Evolutionary conservation across 2,888 invertebrate species (phyloP), one percentile per base, ranked within the genome.

Genomic region (Athalia rosae): DNA sequence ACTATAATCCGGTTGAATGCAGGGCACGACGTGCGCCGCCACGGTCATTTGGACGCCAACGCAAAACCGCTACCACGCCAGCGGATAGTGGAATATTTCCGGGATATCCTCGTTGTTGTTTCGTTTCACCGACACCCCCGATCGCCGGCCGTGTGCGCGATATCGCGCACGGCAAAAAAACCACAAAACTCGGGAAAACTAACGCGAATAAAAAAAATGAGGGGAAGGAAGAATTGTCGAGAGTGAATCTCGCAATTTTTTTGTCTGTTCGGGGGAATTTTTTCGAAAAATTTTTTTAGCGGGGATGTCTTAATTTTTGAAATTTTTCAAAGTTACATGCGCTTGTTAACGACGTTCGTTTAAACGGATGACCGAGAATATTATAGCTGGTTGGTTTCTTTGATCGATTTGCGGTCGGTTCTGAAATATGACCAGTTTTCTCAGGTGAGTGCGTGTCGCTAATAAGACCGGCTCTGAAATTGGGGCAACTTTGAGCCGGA

Each of bases 401-500:
- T 48, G 66, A 45, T 45, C 45, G 50, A 67, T 67, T 67, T 28
- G 67, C 41, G 50, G 67, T 28, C 28, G 0, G 50, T 28, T 15
- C 15, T 5, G 13, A 50, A 67, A 50, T 48, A n/a, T 67, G 5
- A n/a, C 28, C 67, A 9, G 4, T 67, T 45, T 45, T 45, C 58
- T n/a, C 71, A 50, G 53, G 45, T 71, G 71, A 45, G 71, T 71
- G 71, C 71, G 71, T 71, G 71, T 56, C 71, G 41, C 58, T 71
- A 71, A 71, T 71, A 58, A 71, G 58, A 56, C 43, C 56, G 71
- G 71, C 58, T 71, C 71, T 13, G 71, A 56, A 71, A 71, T 71
- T 71, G 71, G 71, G 71, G 15, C 71, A 71, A 71, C 56, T 71
- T 71, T 58, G 71, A 71, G 71, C 58, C 71, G 71, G 71, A 71